Conservation (phyloP, 2,113 vertebrate genomes). For the Pseudopodoces humilis region DNA sequence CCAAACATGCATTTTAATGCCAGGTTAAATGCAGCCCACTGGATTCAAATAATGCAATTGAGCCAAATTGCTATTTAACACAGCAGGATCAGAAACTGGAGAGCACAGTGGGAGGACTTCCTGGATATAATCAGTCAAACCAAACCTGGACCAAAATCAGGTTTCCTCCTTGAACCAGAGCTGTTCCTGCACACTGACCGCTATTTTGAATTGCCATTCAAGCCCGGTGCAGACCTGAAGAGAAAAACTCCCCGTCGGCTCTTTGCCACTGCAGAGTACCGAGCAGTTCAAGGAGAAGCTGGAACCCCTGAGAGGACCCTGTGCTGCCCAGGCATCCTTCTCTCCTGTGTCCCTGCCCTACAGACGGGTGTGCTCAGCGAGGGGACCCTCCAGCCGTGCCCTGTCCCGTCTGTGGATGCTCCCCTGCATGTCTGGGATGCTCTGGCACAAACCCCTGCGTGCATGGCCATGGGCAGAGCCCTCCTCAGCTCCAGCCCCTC, state of each 20-base stretch:
- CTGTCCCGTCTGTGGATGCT: background rate
- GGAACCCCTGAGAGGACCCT: background rate
- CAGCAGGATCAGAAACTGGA: conserved; percentile 17
- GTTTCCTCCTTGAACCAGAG: background rate
- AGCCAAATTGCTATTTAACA: background rate
- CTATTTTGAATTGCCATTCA: background rate
- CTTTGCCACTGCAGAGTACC: background rate
- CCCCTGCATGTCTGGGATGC: too few species aligned
- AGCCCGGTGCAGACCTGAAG: background rate
- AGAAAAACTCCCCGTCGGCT: background rate
- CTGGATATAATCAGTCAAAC: conserved; percentile 7
- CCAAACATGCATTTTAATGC: conserved; percentile 13
- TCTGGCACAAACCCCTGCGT: background rate
- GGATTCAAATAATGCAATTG: conserved; percentile 22
- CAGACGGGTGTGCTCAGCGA: background rate
- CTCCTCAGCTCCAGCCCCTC: background rate
- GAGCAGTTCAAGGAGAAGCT: background rate
- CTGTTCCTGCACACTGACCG: background rate
- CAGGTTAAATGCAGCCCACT: background rate
- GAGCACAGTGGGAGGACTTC: background rate
- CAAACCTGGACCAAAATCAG: conserved; percentile 12
- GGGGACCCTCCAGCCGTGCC: background rate
- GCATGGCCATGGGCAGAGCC: fast-evolving
- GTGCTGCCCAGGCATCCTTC: background rate
- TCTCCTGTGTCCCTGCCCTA: background rate